Percentiles rank a stretch among this genome's conserved stretches.
These are phyloP conservation scores for Chaetodon trifasciatus DNA, from an alignment of 2,797 vertebrate genomes.

Conservation along the genomic window DNA sequence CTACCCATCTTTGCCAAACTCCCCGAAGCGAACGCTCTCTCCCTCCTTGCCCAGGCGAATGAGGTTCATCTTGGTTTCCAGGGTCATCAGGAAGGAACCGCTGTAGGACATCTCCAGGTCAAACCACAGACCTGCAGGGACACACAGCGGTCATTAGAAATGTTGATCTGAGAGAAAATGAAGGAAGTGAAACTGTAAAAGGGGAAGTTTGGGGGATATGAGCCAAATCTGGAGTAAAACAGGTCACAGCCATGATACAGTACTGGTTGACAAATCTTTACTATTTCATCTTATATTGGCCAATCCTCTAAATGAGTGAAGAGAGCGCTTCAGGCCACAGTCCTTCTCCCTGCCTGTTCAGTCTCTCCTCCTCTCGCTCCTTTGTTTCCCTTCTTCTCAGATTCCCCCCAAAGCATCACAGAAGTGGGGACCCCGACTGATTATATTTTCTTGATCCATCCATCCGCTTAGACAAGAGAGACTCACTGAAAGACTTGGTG, in stretches of 20 bases:
- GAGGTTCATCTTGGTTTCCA: slow-evolving; percentile 99
- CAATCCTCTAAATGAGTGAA: not conserved
- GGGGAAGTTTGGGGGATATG: not conserved
- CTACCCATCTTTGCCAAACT: slow-evolving; percentile 96
- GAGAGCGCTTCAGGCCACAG: not conserved
- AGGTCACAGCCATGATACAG: not conserved
- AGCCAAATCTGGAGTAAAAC: not conserved
- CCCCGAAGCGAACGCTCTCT: slow-evolving; percentile 89
- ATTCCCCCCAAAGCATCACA: slow-evolving; percentile 28
- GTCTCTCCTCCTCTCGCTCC: not conserved
- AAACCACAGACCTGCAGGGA: slow-evolving; percentile 92
- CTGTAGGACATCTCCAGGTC: slow-evolving; percentile 96
- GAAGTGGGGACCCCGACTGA: slow-evolving; percentile 21
- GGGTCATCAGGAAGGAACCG: slow-evolving; percentile 97
- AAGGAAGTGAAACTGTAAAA: slow-evolving; percentile 14
- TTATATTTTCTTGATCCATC: slow-evolving; percentile 43
- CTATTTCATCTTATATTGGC: not conserved
- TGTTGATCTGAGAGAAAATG: slow-evolving; percentile 3
- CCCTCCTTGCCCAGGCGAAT: slow-evolving; percentile 95
- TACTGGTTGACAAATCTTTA: not conserved
- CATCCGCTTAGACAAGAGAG: slow-evolving; percentile 16
- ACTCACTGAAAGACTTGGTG: not conserved
- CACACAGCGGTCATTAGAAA: not conserved
- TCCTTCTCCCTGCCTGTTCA: not conserved
- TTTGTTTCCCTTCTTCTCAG: slow-evolving; percentile 10